A percentile compares a stretch with the other conserved stretches of the same genome.
These are phyloP conservation scores for Scaptomyza hsui DNA, from an alignment of 1,140 invertebrate genomes.

Conservation along the genomic window DNA sequence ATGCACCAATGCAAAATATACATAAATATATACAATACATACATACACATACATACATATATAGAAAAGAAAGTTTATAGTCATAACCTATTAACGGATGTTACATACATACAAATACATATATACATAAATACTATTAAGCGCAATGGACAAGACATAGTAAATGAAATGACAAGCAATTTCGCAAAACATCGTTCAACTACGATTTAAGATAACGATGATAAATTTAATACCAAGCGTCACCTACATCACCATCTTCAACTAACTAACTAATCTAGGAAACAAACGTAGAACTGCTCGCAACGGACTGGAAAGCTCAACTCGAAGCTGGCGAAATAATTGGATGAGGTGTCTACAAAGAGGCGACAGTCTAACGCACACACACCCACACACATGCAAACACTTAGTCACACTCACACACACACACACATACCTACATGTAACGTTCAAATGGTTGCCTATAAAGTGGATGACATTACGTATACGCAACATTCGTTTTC, in stretches of 20 bases:
- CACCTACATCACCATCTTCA: not conserved
- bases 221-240: constrained; percentile 15
- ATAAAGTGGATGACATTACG: not conserved
- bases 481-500: constrained; percentile 4
- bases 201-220: constrained; percentile 34
- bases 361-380: constrained; percentile 47
- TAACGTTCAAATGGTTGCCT: not conserved
- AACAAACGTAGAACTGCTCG: constrained; percentile 3
- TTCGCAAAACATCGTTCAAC: constrained; percentile 53
- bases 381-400: constrained; percentile 7
- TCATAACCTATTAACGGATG: constrained; percentile 44
- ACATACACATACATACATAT: constrained; percentile 24
- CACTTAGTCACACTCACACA: constrained; percentile 13
- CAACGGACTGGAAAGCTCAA: not conserved
- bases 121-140: constrained; percentile 40
- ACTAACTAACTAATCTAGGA: constrained; percentile 2
- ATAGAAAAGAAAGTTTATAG: constrained; percentile 39
- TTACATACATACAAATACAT: constrained; percentile 35
- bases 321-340: not conserved
- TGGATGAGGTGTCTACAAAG: not conserved
- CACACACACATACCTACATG: constrained; percentile 15
- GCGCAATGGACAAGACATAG: constrained; percentile 44
- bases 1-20: constrained; percentile 11
- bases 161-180: constrained; percentile 66
- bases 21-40: constrained; percentile 28